Evolutionary conservation across 1,140 invertebrate species (phyloP).

Genomic region (Macrobrachium rosenbergii): DNA sequence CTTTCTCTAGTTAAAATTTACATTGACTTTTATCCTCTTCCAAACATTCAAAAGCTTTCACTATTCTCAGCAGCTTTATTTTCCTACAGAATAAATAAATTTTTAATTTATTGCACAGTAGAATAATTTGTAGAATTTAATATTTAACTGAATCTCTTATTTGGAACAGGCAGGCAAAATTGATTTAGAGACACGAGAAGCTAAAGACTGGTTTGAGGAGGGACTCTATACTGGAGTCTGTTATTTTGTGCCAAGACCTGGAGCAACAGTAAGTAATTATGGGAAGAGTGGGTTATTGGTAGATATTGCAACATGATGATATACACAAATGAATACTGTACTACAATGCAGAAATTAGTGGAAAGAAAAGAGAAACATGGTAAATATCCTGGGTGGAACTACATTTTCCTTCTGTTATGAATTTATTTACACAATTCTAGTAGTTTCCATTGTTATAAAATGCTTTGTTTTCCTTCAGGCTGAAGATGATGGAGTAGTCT

Average conservation of each 20-base stretch:
- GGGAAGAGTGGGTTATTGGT: background rate
- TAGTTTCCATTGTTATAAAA: background rate
- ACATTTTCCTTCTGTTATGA: background rate
- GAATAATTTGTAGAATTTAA: conserved; percentile 71
- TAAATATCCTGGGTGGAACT: background rate
- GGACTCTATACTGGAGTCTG: conserved; percentile 87
- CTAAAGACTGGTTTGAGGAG: conserved; percentile 79
- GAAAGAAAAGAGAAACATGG: background rate
- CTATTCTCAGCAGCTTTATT: no score
- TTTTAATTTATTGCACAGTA: conserved; percentile 82
- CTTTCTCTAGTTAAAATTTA: no score
- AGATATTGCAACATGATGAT: background rate
- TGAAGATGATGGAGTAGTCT: conserved; percentile 63
- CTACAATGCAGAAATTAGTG: no score
- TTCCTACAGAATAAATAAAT: background rate
- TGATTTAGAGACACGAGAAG: conserved; percentile 72
- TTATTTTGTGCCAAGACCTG: conserved; percentile 83
- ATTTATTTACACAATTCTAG: background rate
- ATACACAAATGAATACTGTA: background rate
- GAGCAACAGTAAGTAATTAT: conserved; percentile 74
- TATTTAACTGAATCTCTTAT: background rate
- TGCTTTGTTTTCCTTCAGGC: conserved; percentile 19
- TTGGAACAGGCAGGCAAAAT: conserved; percentile 66
- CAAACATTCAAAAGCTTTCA: no score
- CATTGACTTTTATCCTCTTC: no score